Evolutionary conservation across 2,797 vertebrate species (phyloP).

Genomic region (Chloroceryle inda): DNA sequence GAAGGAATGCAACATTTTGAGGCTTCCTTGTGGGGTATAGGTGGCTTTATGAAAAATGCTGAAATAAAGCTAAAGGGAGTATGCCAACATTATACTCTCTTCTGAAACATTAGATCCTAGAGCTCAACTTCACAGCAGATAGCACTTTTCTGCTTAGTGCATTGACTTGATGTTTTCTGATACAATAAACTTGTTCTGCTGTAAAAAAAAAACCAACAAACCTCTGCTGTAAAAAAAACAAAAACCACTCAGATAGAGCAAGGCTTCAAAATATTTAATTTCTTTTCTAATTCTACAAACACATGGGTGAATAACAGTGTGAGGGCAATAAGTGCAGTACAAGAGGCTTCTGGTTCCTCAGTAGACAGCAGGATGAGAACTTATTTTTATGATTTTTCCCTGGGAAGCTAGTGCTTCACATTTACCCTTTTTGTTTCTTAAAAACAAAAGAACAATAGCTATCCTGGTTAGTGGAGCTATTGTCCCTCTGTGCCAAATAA

Average conservation of each 20-base stretch:
- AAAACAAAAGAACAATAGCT: constrained; percentile 75
- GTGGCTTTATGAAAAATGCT: not conserved
- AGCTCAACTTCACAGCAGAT: not conserved
- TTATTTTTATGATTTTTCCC: constrained; percentile 65
- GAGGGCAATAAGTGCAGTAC: not conserved
- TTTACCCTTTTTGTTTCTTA: constrained; percentile 63
- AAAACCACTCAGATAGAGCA: not conserved
- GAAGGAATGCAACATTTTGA: not conserved
- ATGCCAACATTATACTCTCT: fast-evolving
- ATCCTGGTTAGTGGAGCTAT: constrained; percentile 48
- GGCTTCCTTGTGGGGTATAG: not conserved
- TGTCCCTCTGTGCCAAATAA: constrained; percentile 50
- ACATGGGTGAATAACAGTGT: not conserved
- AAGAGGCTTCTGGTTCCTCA: not conserved
- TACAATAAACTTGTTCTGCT: not conserved
- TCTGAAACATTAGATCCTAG: not conserved
- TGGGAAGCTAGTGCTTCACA: constrained; percentile 22
- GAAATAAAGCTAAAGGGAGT: not conserved
- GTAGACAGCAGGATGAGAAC: constrained; percentile 64
- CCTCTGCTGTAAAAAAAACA: not conserved
- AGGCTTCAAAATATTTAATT: not conserved
- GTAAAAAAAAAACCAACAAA: not conserved
- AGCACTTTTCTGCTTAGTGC: constrained; percentile 25
- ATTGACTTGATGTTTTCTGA: not conserved
- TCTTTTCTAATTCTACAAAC: not conserved